Conservation (phyloP, 2,888 invertebrate genomes). For the Malthinus flaveolus region DNA sequence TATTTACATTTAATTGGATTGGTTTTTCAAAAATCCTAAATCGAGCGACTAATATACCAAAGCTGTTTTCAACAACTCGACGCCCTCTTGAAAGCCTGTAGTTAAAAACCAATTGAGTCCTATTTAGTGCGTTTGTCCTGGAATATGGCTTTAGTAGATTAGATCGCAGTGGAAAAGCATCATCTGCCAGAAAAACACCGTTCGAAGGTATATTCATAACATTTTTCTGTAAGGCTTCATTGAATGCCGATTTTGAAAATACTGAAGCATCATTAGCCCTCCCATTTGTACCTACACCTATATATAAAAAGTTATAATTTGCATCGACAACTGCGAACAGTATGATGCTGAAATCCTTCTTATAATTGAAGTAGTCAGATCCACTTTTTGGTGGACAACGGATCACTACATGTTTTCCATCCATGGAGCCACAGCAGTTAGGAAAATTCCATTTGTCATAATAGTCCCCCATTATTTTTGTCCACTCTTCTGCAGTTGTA, state of each 20-base stretch:
- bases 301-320: slow-evolving; percentile 21
- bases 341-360: slow-evolving; percentile 2
- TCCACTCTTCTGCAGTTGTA: slow-evolving; percentile 16
- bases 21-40: slow-evolving; percentile 23
- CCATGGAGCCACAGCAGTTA: slow-evolving; percentile 5
- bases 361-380: slow-evolving; percentile 7
- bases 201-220: slow-evolving; percentile 13
- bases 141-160: slow-evolving; percentile 27
- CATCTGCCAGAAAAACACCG: slow-evolving; percentile 26
- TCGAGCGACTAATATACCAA: slow-evolving; percentile 32
- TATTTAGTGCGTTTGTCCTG: slow-evolving; percentile 9
- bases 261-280: slow-evolving; percentile 25
- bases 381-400: slow-evolving; percentile 3
- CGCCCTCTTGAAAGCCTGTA: slow-evolving; percentile 32
- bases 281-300: slow-evolving; percentile 28
- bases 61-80: slow-evolving; percentile 29
- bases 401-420: slow-evolving; percentile 6
- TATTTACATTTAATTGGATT: not conserved
- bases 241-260: slow-evolving; percentile 23
- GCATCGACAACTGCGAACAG: slow-evolving; percentile 9
- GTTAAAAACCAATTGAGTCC: slow-evolving; percentile 31
- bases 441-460: slow-evolving; percentile 12
- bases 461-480: slow-evolving; percentile 11
- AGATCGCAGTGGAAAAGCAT: slow-evolving; percentile 34
- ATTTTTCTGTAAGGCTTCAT: slow-evolving; percentile 26